phyloP scores from a whole-genome alignment of 53 echinoderm and acorn worm species.

The Zoroaster sp. region DNA sequence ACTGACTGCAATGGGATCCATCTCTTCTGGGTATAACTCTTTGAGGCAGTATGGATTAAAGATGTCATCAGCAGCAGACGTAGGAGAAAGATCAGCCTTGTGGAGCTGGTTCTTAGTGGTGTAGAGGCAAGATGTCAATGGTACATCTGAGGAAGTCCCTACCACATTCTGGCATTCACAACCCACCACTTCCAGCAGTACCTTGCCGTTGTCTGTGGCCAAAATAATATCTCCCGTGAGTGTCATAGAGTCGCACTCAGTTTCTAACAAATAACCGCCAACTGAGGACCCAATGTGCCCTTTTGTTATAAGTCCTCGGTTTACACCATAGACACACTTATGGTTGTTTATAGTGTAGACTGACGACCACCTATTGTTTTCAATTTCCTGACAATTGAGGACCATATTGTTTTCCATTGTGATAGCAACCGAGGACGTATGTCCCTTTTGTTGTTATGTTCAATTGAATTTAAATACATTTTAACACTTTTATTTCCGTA shows the following conservation, averaged over 20 bases:
- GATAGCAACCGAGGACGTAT: no score
- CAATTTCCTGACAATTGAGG: no score
- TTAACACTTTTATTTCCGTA: no score
- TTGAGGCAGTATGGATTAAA: constrained; percentile 36
- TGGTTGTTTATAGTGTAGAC: no score
- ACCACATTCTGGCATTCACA: constrained; percentile 60
- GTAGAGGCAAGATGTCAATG: constrained; percentile 75
- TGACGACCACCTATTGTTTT: no score
- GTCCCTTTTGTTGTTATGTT: no score
- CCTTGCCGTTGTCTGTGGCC: constrained; percentile 40
- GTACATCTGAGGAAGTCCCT: constrained; percentile 40
- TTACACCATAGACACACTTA: no score
- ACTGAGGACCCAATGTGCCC: no score
- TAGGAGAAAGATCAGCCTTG: constrained; percentile 59
- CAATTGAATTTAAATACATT: no score
- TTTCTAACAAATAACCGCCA: no score
- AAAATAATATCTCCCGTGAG: constrained; percentile 67
- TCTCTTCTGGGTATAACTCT: constrained; percentile 61
- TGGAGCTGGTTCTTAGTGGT: constrained; percentile 71
- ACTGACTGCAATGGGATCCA: constrained; percentile 67
- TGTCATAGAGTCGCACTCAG: constrained; percentile 60
- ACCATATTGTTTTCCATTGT: no score
- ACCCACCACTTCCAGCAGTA: constrained; percentile 65
- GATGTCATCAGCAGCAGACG: constrained; percentile 63
- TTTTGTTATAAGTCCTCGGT: no score